Base-by-base conservation (phyloP, 2,888 invertebrate genomes). In the Leptinotarsa tumamoca region DNA sequence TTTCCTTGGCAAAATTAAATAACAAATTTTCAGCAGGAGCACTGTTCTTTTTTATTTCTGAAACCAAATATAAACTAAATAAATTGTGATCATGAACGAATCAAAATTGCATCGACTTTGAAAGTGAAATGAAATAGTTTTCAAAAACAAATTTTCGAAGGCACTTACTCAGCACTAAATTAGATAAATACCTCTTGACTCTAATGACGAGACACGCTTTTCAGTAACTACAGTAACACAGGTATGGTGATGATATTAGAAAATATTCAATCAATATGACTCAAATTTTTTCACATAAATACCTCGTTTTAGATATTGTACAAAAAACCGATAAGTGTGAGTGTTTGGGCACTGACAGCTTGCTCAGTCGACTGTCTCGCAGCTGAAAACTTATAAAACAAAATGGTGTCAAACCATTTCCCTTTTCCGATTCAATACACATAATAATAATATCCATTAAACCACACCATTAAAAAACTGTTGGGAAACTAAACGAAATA, bases 331-430 rank as follows among this genome's bases (percentile, higher is more conserved):
- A 82, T 78, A 81, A 80, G 79, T 75, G 78, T 77, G 82, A 77
- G 80, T 69, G 80, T 79, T 79, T 80, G 77, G 80, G 80, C 80
- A 78, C 77, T 78, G 79, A 81, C 82, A 80, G 81, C 80, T 77
- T 74, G 80, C 76, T 79, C 80, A 78, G 80, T 80, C 78, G 75
- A 74, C 77, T 70, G 71, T 78, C 76, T 79, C 78, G 81, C 80
- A 81, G 83, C 83, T 83, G 83, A 84, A 84, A 83, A 83, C 82
- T 82, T 79, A 83, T 80, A 83, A 83, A 79, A 81, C 77, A 80
- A 79, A 81, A 77, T 79, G 82, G 80, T 79, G 73, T 80, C 79
- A 80, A 80, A 80, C 78, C 77, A 80, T 75, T 72, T 75, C 75
- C 78, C 76, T 75, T 67, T 72, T 76, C 76, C 73, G 77, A 79